These are phyloP conservation scores for Alosa alosa DNA, from an alignment of 2,113 vertebrate genomes.

Conservation along the genomic window DNA sequence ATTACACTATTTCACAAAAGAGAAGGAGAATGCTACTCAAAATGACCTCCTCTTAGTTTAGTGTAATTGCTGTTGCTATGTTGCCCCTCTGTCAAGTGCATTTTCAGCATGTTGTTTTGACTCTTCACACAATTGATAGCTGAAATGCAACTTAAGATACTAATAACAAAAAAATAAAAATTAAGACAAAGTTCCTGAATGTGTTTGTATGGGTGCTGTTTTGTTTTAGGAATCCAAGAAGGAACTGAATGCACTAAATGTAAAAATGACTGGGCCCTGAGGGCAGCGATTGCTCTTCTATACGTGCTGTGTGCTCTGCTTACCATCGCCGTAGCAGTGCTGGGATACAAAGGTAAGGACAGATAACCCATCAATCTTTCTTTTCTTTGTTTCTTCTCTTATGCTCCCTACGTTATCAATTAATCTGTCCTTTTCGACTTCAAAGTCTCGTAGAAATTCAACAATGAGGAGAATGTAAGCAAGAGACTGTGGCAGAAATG, in stretches of 20 bases:
- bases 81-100: background rate
- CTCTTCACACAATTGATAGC: background rate
- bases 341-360: slow-evolving; percentile 93
- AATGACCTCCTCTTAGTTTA: background rate
- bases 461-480: background rate
- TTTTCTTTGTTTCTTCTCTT: background rate
- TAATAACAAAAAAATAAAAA: background rate
- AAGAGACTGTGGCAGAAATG: background rate
- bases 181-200: background rate
- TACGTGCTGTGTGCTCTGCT: slow-evolving; percentile 93
- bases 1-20: background rate
- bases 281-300: slow-evolving; percentile 88
- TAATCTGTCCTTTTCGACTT: background rate
- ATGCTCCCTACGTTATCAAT: background rate
- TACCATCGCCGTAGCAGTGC: slow-evolving; percentile 91
- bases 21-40: background rate
- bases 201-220: slow-evolving; percentile 20
- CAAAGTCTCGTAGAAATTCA: background rate
- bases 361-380: background rate
- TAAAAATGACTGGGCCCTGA: slow-evolving; percentile 95
- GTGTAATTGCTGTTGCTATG: background rate
- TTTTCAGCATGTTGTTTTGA: background rate
- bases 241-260: slow-evolving; percentile 96
- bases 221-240: slow-evolving; percentile 93
- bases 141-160: background rate